These are phyloP conservation scores for Mythimna albipuncta DNA, from an alignment of 2,888 invertebrate species.

Conservation along the genomic window DNA sequence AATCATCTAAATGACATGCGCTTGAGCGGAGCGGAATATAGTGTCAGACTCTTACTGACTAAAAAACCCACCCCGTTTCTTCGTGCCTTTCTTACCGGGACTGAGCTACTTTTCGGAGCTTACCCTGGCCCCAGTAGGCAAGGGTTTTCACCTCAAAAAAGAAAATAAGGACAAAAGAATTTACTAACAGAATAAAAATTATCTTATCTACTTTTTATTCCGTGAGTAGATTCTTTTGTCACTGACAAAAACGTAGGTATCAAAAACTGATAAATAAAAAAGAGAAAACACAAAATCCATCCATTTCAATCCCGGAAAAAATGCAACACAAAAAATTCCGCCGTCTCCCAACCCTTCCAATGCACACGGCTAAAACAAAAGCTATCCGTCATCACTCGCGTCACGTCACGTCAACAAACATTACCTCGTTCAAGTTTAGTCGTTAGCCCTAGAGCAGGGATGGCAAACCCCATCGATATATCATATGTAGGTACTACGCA, in stretches of 20 bases:
- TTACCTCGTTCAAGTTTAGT: slow-evolving; percentile 69
- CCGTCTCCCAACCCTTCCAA: slow-evolving; percentile 47
- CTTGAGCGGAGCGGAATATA: no score
- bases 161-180: no score
- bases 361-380: slow-evolving; percentile 64
- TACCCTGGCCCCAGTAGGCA: no score
- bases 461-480: no score
- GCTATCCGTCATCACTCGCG: slow-evolving; percentile 69
- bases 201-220: not conserved
- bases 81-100: no score
- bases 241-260: not conserved
- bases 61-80: no score
- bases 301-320: slow-evolving; percentile 10
- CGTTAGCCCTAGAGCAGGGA: slow-evolving; percentile 63
- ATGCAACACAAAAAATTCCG: slow-evolving; percentile 5
- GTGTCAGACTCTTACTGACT: no score
- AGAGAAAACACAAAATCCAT: not conserved
- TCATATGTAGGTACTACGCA: no score
- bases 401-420: slow-evolving; percentile 72
- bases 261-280: not conserved
- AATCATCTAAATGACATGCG: no score
- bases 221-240: not conserved
- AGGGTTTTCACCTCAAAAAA: no score
- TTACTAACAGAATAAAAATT: no score
- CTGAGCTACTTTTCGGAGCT: no score